Evolutionary conservation across 2,797 vertebrate genomes (phyloP).

Genomic region (Peromyscus melanophrys): DNA sequence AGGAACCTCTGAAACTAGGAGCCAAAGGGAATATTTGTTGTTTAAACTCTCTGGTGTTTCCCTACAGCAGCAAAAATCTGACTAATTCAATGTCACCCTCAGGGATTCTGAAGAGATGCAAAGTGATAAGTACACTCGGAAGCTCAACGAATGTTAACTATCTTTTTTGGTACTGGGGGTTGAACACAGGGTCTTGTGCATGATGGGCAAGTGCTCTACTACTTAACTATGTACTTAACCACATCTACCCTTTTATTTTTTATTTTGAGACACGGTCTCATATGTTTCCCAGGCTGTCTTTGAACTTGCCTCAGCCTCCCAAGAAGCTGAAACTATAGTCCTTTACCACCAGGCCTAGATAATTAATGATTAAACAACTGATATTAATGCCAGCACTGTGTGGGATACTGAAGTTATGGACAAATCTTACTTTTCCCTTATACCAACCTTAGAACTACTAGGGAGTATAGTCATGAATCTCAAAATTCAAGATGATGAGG

Average conservation of each 20-base stretch:
- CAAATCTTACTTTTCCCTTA: not conserved
- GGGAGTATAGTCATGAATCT: not conserved
- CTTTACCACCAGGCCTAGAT: not conserved
- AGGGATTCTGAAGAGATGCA: not conserved
- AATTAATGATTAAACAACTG: not conserved
- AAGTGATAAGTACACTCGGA: not conserved
- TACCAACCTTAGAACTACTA: not conserved
- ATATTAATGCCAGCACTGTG: not conserved
- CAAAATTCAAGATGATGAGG: not conserved
- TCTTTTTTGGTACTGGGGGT: not conserved
- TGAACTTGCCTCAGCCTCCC: not conserved
- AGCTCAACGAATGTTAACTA: not conserved
- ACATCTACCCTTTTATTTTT: not conserved
- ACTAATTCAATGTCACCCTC: not conserved
- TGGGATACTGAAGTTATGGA: not conserved
- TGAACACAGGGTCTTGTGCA: not conserved
- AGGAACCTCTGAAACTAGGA: not conserved
- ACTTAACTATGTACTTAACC: not conserved
- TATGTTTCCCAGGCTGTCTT: not conserved
- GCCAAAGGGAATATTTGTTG: not conserved
- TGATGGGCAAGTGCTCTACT: not conserved
- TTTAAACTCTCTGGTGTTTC: not conserved
- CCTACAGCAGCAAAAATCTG: no score
- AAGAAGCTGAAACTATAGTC: not conserved
- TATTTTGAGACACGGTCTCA: not conserved